A percentile compares a stretch with the other conserved stretches of the same genome.
Conservation (phyloP, 2,888 invertebrate species). For the Ennomos quercinarius region DNA sequence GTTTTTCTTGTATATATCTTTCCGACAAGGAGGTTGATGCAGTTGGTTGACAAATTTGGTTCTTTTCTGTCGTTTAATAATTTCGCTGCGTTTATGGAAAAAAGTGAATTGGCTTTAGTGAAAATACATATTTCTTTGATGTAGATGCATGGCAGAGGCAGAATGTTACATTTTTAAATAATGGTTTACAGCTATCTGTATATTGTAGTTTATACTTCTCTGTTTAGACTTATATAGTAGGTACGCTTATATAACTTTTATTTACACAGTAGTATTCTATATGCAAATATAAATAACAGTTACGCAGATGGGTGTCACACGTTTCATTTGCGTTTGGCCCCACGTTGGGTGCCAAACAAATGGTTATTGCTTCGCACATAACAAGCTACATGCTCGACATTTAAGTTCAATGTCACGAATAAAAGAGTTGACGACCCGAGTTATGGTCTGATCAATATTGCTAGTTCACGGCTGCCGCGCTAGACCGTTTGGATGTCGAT, state of each 20-base stretch:
- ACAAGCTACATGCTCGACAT: constrained; percentile 30
- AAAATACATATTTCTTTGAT: too few species aligned
- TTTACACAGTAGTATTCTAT: constrained; percentile 30
- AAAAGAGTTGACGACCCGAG: constrained; percentile 36
- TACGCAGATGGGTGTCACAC: constrained; percentile 31
- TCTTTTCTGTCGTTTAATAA: too few species aligned
- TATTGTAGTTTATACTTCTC: constrained; percentile 24
- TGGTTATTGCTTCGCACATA: constrained; percentile 43
- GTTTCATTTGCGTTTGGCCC: constrained; percentile 51
- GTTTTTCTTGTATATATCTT: too few species aligned
- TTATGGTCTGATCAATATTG: constrained; percentile 35
- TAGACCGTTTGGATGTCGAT: constrained; percentile 2
- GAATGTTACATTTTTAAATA: too few species aligned
- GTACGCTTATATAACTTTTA: constrained; percentile 10
- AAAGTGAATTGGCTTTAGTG: too few species aligned
- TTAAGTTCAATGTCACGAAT: constrained; percentile 40
- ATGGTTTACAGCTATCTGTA: too few species aligned
- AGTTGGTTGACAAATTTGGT: too few species aligned
- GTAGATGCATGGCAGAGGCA: too few species aligned
- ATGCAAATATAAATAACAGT: constrained; percentile 30
- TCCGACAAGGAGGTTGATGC: too few species aligned
- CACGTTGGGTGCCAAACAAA: constrained; percentile 58
- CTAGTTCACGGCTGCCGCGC: constrained; percentile 25
- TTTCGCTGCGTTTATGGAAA: too few species aligned
- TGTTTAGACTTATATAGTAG: constrained; percentile 18